A percentile compares a stretch with the other conserved stretches of the same genome.
Evolutionary conservation across 2,888 invertebrate genomes (phyloP).

Genomic region (Platerodrilus igneus): DNA sequence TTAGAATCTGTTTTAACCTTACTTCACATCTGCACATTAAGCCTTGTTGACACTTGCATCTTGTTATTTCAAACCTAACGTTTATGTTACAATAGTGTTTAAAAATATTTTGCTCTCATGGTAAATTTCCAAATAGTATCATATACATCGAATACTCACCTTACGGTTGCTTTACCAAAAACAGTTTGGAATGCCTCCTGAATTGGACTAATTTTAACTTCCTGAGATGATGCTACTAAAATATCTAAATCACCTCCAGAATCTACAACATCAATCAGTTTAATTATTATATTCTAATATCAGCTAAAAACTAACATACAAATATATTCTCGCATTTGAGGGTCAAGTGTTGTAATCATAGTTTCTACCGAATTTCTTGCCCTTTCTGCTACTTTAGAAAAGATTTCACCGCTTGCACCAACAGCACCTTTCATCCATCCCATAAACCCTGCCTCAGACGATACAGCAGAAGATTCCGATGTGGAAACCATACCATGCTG

Average conservation of each 20-base stretch:
- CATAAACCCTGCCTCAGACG: constrained; percentile 55
- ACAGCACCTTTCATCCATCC: constrained; percentile 70
- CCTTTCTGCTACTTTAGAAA: constrained; percentile 67
- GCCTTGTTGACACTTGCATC: too few relatives aligned
- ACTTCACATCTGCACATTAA: too few relatives aligned
- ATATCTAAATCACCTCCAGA: constrained; percentile 75
- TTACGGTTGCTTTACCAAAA: constrained; percentile 75
- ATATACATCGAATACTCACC: constrained; percentile 52
- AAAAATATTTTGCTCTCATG: background rate
- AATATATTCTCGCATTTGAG: constrained; percentile 84
- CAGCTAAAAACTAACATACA: too few relatives aligned
- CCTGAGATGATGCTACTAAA: constrained; percentile 72
- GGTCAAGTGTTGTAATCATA: constrained; percentile 83
- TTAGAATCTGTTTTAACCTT: too few relatives aligned
- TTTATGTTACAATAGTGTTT: too few relatives aligned
- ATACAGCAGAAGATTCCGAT: constrained; percentile 37
- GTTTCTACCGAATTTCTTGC: constrained; percentile 78
- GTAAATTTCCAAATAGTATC: background rate
- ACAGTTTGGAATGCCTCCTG: constrained; percentile 75
- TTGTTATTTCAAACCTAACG: background rate
- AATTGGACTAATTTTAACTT: constrained; percentile 68
- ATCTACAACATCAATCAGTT: constrained; percentile 53
- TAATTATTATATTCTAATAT: too few relatives aligned
- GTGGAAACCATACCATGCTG: constrained; percentile 28
- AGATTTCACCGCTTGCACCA: constrained; percentile 57